Evolutionary conservation across 2,797 vertebrate genomes (phyloP).

Genomic region (Acrocephalus scirpaceus): DNA sequence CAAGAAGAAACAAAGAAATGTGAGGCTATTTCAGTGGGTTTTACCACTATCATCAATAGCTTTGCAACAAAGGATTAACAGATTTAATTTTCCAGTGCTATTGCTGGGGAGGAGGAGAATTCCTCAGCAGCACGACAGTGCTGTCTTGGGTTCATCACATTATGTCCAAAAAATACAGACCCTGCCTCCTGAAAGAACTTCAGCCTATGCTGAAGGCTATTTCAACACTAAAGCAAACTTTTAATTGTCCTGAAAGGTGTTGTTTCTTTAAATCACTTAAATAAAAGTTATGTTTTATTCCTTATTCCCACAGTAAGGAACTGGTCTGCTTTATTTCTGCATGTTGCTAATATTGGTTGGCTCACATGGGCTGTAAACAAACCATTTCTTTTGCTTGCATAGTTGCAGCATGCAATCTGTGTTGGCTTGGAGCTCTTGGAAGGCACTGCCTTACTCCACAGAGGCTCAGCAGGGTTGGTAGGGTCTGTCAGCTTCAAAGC

Average conservation of each 20-base stretch:
- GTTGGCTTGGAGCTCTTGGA: background rate
- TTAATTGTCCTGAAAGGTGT: background rate
- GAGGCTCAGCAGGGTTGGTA: background rate
- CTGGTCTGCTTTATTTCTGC: background rate
- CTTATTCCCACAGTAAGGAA: background rate
- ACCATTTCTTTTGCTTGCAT: background rate
- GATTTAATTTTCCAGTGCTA: background rate
- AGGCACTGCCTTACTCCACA: background rate
- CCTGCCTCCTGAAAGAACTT: background rate
- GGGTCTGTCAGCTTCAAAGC: background rate
- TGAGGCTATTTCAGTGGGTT: background rate
- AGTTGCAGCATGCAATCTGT: accelerated
- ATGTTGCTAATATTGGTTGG: background rate
- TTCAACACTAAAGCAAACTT: background rate
- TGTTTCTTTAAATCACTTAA: background rate
- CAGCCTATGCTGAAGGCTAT: background rate
- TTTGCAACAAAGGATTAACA: background rate
- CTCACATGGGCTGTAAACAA: background rate
- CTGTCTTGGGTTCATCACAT: background rate
- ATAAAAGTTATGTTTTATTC: background rate
- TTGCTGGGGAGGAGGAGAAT: background rate
- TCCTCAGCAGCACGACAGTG: background rate
- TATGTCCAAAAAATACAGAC: background rate
- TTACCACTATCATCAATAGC: background rate
- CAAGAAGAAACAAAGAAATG: background rate